Conservation (phyloP, 2,888 invertebrate species). For the Sminthurinus aureus region DNA sequence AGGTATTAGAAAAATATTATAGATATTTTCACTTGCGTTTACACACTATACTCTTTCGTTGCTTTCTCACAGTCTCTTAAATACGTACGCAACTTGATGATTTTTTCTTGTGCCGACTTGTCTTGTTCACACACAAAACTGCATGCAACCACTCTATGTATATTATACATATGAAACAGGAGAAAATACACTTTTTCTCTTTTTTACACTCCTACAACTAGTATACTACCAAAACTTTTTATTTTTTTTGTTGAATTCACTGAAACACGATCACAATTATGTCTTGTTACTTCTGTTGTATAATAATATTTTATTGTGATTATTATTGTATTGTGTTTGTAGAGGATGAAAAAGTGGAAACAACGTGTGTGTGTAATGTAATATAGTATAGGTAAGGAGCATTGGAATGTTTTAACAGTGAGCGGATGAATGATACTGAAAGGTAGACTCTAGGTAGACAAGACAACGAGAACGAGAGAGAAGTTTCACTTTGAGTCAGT, state of each 20-base stretch:
- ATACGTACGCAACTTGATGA: background rate
- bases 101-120: background rate
- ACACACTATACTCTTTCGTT: background rate
- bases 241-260: background rate
- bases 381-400: slow-evolving; percentile 12
- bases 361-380: background rate
- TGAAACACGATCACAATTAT: background rate
- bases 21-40: background rate
- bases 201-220: background rate
- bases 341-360: background rate
- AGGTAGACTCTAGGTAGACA: slow-evolving; percentile 22
- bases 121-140: background rate
- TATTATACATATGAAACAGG: background rate
- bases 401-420: slow-evolving; percentile 39
- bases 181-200: too few species aligned
- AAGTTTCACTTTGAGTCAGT: slow-evolving; percentile 41
- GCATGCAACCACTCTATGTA: background rate
- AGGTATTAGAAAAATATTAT: background rate
- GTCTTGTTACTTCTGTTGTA: background rate
- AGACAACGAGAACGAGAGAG: slow-evolving; percentile 18
- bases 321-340: background rate
- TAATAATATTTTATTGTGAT: background rate
- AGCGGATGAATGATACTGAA: slow-evolving; percentile 42
- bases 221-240: background rate
- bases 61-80: background rate